phyloP scores from a whole-genome alignment of 2,797 vertebrate genomes.

The Mormyrops attenuatus region DNA sequence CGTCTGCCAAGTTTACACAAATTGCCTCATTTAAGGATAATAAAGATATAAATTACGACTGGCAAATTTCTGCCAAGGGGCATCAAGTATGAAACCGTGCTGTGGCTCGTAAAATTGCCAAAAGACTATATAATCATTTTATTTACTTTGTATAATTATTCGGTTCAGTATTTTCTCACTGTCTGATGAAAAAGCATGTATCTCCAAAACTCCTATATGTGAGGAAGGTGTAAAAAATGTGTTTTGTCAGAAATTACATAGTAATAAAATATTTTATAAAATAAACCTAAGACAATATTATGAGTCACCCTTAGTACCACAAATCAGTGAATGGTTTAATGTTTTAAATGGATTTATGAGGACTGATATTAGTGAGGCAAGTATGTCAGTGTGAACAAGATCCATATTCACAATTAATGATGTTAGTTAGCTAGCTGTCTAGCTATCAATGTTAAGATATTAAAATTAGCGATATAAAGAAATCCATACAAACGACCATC shows the following conservation, averaged over 20 bases:
- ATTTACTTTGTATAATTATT: background rate
- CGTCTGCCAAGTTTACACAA: constrained; percentile 32
- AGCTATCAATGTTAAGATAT: background rate
- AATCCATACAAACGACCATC: background rate
- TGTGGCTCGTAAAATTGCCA: background rate
- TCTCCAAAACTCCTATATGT: background rate
- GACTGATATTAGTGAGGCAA: background rate
- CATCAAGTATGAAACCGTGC: constrained; percentile 33
- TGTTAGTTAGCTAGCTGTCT: background rate
- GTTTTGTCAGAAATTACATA: background rate
- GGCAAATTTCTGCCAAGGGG: constrained; percentile 44
- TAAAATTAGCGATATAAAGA: background rate
- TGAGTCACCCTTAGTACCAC: background rate
- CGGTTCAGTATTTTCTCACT: background rate
- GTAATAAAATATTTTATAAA: background rate
- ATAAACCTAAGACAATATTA: background rate
- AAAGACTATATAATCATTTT: background rate
- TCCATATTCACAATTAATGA: background rate
- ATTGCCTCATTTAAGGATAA: constrained; percentile 41
- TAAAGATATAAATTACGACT: constrained; percentile 39
- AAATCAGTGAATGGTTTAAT: background rate
- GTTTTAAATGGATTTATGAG: background rate
- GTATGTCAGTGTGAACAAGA: background rate
- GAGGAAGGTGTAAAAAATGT: background rate
- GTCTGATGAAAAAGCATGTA: background rate